Percentiles rank a stretch among this genome's conserved stretches.
Evolutionary conservation across 2,888 invertebrate species (phyloP).

Genomic region (Girardia tigrina): DNA sequence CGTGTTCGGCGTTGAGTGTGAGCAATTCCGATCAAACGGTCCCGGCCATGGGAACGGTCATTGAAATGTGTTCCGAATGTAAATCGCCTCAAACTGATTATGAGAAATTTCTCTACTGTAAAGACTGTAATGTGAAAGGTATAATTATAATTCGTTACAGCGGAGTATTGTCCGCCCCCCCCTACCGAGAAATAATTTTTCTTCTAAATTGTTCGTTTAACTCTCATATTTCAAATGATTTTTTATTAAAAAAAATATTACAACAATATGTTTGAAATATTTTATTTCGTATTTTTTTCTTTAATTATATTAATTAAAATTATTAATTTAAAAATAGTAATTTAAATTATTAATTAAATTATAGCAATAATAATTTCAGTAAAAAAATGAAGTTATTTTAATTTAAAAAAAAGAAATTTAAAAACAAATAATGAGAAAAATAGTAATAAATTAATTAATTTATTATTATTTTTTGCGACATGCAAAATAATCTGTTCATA

Average conservation of each 20-base stretch:
- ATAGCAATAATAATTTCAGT: background rate
- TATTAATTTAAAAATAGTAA: background rate
- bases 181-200: too few relatives aligned
- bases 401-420: too few relatives aligned
- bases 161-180: too few relatives aligned
- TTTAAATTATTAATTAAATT: background rate
- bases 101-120: conserved; percentile 46
- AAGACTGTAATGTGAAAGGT: conserved; percentile 49
- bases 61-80: conserved; percentile 24
- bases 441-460: too few relatives aligned
- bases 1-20: background rate
- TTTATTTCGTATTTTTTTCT: too few relatives aligned
- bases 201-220: too few relatives aligned
- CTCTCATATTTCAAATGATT: too few relatives aligned
- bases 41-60: background rate
- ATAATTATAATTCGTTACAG: background rate
- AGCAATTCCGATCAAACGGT: conserved; percentile 11
- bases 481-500: too few relatives aligned
- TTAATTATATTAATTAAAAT: background rate
- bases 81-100: background rate
- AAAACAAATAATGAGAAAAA: too few relatives aligned
- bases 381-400: background rate
- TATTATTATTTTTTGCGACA: too few relatives aligned
- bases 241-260: too few relatives aligned
- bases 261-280: too few relatives aligned